Percentiles rank a stretch among this genome's conserved stretches.
phyloP scores from a whole-genome alignment of 2,113 vertebrate species.

The Pachycephala philippinensis region DNA sequence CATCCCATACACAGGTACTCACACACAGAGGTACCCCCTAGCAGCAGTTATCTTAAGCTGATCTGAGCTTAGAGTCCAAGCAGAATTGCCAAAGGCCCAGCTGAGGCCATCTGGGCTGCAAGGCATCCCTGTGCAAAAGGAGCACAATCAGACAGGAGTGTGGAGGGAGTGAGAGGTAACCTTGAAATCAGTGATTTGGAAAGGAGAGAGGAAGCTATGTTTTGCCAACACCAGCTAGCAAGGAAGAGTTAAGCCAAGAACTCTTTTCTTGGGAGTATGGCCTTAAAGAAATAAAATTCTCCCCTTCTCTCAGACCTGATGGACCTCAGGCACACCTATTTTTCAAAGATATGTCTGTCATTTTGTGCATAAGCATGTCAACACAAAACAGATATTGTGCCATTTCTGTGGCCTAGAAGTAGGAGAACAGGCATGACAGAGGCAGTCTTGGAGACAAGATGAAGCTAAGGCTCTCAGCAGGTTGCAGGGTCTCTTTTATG shows the following conservation, averaged over 20 bases:
- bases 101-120: slow-evolving; percentile 36
- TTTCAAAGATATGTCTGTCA: neutral
- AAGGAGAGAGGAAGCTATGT: neutral
- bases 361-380: neutral
- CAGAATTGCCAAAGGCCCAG: slow-evolving; percentile 24
- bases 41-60: neutral
- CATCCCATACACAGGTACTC: neutral
- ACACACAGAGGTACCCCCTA: neutral
- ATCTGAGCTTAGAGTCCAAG: neutral
- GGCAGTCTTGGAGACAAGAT: neutral
- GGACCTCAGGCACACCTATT: neutral
- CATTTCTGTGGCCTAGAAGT: neutral
- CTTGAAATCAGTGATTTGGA: slow-evolving; percentile 1
- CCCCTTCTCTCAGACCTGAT: neutral
- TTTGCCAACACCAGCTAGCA: neutral
- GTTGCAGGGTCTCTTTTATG: neutral
- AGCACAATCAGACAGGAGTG: neutral
- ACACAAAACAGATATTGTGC: neutral
- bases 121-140: neutral
- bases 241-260: neutral
- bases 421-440: neutral
- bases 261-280: neutral
- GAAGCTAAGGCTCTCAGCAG: neutral
- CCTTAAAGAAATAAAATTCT: neutral
- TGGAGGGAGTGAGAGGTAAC: neutral